Base-by-base conservation (phyloP, 2,113 vertebrate genomes). In the Nerophis lumbriciformis region DNA sequence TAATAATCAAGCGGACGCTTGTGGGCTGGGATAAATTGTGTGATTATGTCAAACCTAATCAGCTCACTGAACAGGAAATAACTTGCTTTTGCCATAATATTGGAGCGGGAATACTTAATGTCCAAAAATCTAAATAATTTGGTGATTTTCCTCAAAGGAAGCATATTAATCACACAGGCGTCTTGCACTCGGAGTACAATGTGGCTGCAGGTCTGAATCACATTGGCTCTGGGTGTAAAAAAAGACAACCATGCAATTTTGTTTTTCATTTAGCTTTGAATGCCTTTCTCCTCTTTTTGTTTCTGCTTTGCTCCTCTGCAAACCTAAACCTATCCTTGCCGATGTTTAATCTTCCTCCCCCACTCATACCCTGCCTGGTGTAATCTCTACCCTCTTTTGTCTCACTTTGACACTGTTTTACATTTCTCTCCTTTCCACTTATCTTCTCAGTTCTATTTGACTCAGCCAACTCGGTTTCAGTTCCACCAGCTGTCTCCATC, bases 321-420 rank as follows among this genome's bases (percentile, higher is more conserved):
- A 53, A 53, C 36, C 52, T 8, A 6, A 53, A 36, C 52, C 52
- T 53, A 14, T 53, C 28, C 52, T 53, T 53, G 52, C 52, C 36
- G 10, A 45, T 45, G 35, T 53, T 38, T 67, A 48, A 54, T 66
- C 53, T 58, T 48, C 6, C 14, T 37, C 55, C 15, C 12, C 12
- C 21, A 57, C 44, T 66, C 59, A 47, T 44, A 61, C n/a, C 13
- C 36, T 65, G 52, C 52, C 48, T 45, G 47, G 52, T 61, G 68
- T 19, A 56, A 73, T 76, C 52, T 66, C 39, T 49, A 0, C 56
- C 48, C 49, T 48, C 36, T 35, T 67, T 65, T 61, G 35, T 69
- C 66, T 65, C 19, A 35, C 35, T 70, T 62, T 48, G 6, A 3
- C 55, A 53, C 45, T 61, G 37, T 36, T 44, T 5, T 52, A 16